Conservation (phyloP, 2,888 invertebrate genomes). For the Pyrochroa serraticornis region DNA sequence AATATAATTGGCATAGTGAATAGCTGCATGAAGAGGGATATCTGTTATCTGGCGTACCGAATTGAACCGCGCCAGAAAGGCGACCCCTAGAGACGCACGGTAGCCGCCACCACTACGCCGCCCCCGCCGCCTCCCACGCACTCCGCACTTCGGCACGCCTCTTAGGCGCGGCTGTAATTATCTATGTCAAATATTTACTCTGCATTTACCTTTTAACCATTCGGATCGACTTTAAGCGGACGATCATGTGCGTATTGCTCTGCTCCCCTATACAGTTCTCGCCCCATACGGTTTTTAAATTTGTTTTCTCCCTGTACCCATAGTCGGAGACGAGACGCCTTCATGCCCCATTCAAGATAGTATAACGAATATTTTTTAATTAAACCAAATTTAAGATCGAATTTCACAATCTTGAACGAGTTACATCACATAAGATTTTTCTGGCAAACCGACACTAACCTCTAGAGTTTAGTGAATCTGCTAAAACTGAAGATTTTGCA, state of each 20-base stretch:
- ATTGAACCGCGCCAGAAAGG: slow-evolving; percentile 31
- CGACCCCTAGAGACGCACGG: slow-evolving; percentile 41
- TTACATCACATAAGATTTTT: no score
- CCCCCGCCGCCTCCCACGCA: slow-evolving; percentile 22
- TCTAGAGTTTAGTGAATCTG: no score
- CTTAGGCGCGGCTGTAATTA: slow-evolving; percentile 57
- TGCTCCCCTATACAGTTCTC: slow-evolving; percentile 26
- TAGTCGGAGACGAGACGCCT: background rate
- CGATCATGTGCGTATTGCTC: slow-evolving; percentile 39
- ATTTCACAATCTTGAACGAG: no score
- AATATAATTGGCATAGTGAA: slow-evolving; percentile 31
- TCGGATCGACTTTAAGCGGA: slow-evolving; percentile 48
- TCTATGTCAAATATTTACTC: slow-evolving; percentile 57
- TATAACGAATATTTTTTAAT: no score
- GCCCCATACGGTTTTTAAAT: slow-evolving; percentile 37
- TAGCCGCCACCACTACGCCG: slow-evolving; percentile 34
- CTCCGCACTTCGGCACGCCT: slow-evolving; percentile 46
- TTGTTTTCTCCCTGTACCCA: slow-evolving; percentile 35
- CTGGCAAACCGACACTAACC: no score
- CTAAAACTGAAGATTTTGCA: no score
- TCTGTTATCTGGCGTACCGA: slow-evolving; percentile 22
- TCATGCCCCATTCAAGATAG: no score
- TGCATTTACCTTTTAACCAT: slow-evolving; percentile 58
- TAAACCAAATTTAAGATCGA: no score
- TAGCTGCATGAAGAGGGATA: slow-evolving; percentile 22